phyloP scores from a whole-genome alignment of 2,797 vertebrate species.

The Trachops cirrhosus region DNA sequence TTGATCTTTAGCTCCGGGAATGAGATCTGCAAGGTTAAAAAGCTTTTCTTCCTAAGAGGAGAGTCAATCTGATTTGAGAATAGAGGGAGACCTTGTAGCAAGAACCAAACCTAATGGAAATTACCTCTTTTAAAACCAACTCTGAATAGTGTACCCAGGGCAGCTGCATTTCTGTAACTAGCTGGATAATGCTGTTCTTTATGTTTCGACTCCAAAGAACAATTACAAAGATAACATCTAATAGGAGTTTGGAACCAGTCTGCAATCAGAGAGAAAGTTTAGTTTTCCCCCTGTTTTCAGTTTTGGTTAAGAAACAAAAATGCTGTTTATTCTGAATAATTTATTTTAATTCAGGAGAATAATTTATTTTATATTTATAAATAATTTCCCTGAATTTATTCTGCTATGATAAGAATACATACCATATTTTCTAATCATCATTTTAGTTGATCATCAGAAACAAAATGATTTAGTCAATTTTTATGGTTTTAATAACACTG shows the following conservation, averaged over 20 bases:
- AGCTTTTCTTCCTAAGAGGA: conserved; percentile 73
- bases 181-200: neutral
- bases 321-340: neutral
- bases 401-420: neutral
- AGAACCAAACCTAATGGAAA: conserved; percentile 70
- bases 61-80: conserved; percentile 80
- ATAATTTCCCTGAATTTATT: neutral
- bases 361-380: neutral
- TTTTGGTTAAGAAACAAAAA: neutral
- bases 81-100: conserved; percentile 68
- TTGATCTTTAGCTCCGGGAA: conserved; percentile 75
- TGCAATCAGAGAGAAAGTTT: neutral
- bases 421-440: neutral
- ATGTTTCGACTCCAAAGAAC: neutral
- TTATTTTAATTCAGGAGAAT: neutral
- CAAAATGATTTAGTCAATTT: neutral
- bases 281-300: neutral
- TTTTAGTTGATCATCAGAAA: neutral
- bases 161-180: conserved; percentile 56
- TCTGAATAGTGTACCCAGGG: conserved; percentile 45
- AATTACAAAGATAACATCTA: neutral
- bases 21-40: conserved; percentile 79
- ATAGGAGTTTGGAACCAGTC: neutral
- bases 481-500: neutral
- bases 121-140: conserved; percentile 51